These are phyloP conservation scores for Drosophila kuntzei DNA, from an alignment of 2,888 invertebrate species.

Conservation along the genomic window DNA sequence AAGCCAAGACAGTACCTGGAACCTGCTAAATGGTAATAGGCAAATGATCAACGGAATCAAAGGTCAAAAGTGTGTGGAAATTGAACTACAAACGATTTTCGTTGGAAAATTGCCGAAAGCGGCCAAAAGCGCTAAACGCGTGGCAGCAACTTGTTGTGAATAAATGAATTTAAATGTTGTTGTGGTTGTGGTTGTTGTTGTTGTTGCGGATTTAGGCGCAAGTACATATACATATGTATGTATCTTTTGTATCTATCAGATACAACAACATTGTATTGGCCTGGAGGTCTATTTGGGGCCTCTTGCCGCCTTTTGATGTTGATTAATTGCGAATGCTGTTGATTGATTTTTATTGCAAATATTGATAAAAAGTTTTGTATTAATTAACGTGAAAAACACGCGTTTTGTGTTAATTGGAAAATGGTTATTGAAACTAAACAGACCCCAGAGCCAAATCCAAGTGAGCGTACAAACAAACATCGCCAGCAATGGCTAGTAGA, in stretches of 20 bases:
- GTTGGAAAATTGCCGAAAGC: conserved; percentile 59
- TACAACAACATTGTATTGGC: conserved; percentile 26
- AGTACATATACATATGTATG: neutral
- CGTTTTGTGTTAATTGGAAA: conserved; percentile 80
- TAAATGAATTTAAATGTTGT: conserved; percentile 48
- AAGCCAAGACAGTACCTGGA: conserved; percentile 43
- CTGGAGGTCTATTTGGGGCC: conserved; percentile 43
- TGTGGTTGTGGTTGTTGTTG: conserved; percentile 13
- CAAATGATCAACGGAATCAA: conserved; percentile 33
- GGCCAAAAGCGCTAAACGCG: conserved; percentile 56
- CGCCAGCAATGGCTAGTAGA: conserved; percentile 4
- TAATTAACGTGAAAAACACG: conserved; percentile 80
- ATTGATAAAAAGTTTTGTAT: conserved; percentile 81
- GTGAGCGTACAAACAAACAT: conserved; percentile 57
- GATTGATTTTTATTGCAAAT: conserved; percentile 83
- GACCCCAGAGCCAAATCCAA: conserved; percentile 48
- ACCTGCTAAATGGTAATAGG: conserved; percentile 20
- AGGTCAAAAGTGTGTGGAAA: conserved; percentile 50
- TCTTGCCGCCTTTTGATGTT: conserved; percentile 76
- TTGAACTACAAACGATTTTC: conserved; percentile 60
- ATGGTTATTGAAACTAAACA: conserved; percentile 81
- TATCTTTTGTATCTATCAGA: conserved; percentile 41
- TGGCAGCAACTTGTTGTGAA: conserved; percentile 72
- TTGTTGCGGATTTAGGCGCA: conserved; percentile 15
- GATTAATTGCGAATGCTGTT: conserved; percentile 80